Base-by-base conservation (phyloP, 2,797 vertebrate species). In the Platalea minor region DNA sequence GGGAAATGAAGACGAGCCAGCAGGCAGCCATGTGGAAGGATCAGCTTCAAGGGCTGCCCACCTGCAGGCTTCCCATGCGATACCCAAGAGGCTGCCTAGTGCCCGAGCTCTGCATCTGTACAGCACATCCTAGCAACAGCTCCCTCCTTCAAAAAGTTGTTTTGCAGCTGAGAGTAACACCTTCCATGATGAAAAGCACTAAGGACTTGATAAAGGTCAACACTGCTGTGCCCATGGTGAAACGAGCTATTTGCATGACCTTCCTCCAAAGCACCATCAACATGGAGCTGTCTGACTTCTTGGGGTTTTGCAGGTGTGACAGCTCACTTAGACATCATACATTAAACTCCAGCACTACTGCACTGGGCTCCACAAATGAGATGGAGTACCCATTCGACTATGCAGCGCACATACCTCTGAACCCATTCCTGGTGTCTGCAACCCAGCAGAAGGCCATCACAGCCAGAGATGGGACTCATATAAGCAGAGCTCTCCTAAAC, bases 261-360 rank as follows among this genome's bases (percentile, higher is more conserved):
- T 46, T 65, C 35, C 63, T 65, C 48, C 77, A 76, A 72, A 76
- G 61, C 20, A 63, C 9, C 4, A 4, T 23, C 59, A 92, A 70
- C 10, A 11, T 5, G 2, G 35, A 76, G 29, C 31, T 29, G 17
- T 29, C 39, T 7, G 59, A 69, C 33, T 93, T 79, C 63, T 50
- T 33, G 43, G n/a, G 9, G 17, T 41, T 53, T 61, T 77, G 39
- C 28, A 85, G 60, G 39, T 16, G 7, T 17, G 51, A 73, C 20
- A 67, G 50, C 12, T 3, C 2, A 46, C 21, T 77, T 24, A 21
- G 63, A 60, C 23, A 51, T n/a, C 0, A 0, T 3, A 24, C 0
- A 0, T 26, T 74, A 14, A 93, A 79, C 51, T 57, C 51, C 65
- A 75, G 12, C 78, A 70, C 17, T 59, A 33, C 14, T 0, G 0